Conservation (phyloP, 2,888 invertebrate genomes). For the Esperia sulphurella region DNA sequence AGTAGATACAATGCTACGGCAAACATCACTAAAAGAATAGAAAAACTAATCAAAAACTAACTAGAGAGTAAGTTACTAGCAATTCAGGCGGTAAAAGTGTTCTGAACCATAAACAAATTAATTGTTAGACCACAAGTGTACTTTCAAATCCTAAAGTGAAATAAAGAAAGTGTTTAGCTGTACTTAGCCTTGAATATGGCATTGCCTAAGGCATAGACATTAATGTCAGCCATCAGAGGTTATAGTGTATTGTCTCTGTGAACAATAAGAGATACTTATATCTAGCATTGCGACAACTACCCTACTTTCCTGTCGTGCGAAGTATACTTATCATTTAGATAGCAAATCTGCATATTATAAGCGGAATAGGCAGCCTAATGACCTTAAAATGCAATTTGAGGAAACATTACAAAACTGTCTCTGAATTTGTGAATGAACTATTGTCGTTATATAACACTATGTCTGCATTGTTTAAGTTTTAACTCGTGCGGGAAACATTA, state of each 20-base stretch:
- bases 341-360: slow-evolving; percentile 6
- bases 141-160: slow-evolving; percentile 21
- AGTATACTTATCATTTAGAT: slow-evolving; percentile 4
- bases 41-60: no score
- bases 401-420: slow-evolving; percentile 1
- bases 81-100: background rate
- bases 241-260: slow-evolving; percentile 37
- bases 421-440: no score
- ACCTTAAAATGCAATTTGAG: slow-evolving; percentile 3
- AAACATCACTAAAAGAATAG: no score
- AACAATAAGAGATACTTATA: slow-evolving; percentile 22
- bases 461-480: no score
- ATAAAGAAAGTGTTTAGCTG: slow-evolving; percentile 22
- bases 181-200: slow-evolving; percentile 11
- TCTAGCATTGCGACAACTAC: slow-evolving; percentile 15
- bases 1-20: no score
- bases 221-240: slow-evolving; percentile 25
- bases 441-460: no score
- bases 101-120: background rate
- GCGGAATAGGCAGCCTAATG: background rate
- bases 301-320: slow-evolving; percentile 23
- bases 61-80: background rate
- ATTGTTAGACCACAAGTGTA: background rate
- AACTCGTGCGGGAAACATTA: no score
- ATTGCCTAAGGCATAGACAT: slow-evolving; percentile 14